Conservation (phyloP, 2,113 vertebrate genomes). For the Albula goreensis region DNA sequence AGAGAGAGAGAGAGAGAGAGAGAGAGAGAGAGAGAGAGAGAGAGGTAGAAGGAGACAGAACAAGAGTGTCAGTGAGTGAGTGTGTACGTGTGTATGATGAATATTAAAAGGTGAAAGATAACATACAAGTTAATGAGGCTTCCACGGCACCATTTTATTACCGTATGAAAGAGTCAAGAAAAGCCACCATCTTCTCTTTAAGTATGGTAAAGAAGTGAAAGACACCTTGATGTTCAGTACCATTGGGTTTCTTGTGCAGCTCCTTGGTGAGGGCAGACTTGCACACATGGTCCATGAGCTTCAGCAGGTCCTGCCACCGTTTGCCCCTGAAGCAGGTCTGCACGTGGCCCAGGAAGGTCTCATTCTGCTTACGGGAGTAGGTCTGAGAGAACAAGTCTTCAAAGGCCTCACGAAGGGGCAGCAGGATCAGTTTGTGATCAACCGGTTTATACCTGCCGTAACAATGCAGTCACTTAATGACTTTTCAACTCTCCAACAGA, state of each 20-base stretch:
- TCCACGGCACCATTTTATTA: background rate
- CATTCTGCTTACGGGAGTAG: constrained; percentile 93
- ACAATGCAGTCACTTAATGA: too few relatives aligned
- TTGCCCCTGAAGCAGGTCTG: constrained; percentile 94
- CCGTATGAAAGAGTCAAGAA: background rate
- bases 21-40: too few relatives aligned
- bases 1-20: background rate
- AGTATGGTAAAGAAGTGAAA: too few relatives aligned
- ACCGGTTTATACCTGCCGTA: constrained; percentile 88
- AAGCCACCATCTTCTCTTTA: background rate
- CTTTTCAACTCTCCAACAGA: too few relatives aligned
- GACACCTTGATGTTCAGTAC: constrained; percentile 59
- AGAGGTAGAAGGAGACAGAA: too few relatives aligned
- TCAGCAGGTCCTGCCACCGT: constrained; percentile 91
- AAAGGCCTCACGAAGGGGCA: constrained; percentile 89
- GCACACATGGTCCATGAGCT: constrained; percentile 93
- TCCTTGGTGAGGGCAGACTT: constrained; percentile 85
- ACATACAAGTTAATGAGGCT: too few relatives aligned
- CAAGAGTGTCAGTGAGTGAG: too few relatives aligned
- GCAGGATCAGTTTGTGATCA: constrained; percentile 87
- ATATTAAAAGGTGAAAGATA: too few relatives aligned
- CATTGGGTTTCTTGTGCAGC: constrained; percentile 74
- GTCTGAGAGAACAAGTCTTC: constrained; percentile 94
- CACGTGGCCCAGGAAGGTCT: constrained; percentile 91
- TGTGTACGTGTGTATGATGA: too few relatives aligned